These are phyloP conservation scores for Suncus etruscus DNA, from an alignment of 2,113 vertebrate species.

Conservation along the genomic window DNA sequence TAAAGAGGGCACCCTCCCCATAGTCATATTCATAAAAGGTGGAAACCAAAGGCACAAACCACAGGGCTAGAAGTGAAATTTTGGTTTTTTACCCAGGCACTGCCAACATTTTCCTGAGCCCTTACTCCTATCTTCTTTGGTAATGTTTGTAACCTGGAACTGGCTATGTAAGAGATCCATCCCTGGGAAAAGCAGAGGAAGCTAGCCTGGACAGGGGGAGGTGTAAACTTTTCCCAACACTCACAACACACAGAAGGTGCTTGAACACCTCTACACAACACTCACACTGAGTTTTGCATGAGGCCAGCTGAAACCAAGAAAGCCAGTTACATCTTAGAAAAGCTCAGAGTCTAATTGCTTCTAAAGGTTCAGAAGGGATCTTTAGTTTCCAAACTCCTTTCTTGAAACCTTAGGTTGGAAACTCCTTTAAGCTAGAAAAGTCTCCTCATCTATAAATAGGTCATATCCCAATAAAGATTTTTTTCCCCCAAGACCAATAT, in stretches of 20 bases:
- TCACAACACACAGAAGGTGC: no score
- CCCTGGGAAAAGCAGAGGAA: not conserved
- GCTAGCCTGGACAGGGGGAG: accelerated
- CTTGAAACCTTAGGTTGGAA: not conserved
- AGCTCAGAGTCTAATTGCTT: not conserved
- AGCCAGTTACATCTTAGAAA: not conserved
- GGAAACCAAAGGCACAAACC: no score
- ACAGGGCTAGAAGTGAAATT: no score
- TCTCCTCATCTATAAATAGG: accelerated
- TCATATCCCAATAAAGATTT: not conserved
- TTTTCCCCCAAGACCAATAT: not conserved
- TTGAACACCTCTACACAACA: not conserved
- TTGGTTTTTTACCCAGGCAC: no score
- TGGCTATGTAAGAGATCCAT: not conserved
- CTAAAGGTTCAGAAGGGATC: accelerated
- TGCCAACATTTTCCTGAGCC: not conserved
- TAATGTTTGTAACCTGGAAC: not conserved
- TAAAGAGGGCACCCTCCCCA: no score
- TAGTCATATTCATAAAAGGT: no score
- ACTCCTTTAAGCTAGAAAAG: not conserved
- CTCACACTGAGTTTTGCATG: not conserved
- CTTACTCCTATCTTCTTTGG: not conserved
- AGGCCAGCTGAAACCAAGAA: not conserved
- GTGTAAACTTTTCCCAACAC: no score
- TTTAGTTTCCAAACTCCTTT: not conserved